Evolutionary conservation across 2,888 invertebrate genomes (phyloP).

Genomic region (Trichogramma dendrolimi): DNA sequence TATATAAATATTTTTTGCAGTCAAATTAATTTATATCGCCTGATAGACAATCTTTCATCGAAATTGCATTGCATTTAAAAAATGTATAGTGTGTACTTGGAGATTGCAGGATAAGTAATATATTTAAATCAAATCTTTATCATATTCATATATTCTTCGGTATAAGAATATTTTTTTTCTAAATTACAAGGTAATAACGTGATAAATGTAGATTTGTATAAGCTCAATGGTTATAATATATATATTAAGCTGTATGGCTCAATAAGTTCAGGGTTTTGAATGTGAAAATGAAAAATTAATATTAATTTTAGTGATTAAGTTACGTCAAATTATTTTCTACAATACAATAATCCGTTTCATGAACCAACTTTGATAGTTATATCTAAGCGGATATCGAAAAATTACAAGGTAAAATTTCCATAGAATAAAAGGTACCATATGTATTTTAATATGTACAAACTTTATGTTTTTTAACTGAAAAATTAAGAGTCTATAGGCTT

Average conservation of each 20-base stretch:
- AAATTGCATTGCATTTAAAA: conserved; percentile 11
- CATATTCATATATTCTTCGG: background rate
- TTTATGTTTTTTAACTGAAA: no score
- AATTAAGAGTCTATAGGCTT: no score
- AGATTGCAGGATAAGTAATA: conserved; percentile 22
- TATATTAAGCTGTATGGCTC: background rate
- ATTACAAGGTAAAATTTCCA: no score
- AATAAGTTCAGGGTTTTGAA: no score
- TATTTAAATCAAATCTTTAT: conserved; percentile 8
- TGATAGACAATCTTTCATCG: conserved; percentile 12
- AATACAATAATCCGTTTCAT: background rate
- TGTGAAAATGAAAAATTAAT: no score
- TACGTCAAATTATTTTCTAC: background rate
- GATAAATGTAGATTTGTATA: conserved; percentile 3
- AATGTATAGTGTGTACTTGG: conserved; percentile 8
- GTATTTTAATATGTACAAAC: no score
- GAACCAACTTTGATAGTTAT: no score
- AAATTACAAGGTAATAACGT: background rate
- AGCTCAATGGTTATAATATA: conserved; percentile 5
- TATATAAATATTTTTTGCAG: background rate
- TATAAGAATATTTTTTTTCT: background rate
- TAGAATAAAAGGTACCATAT: no score
- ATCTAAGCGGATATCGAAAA: no score
- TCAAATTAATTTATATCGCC: background rate
- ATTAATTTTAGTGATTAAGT: no score